Percentiles rank a stretch among this genome's conserved stretches.
Conservation (phyloP, 1,140 invertebrate genomes). For the Drosophila subobscura region DNA sequence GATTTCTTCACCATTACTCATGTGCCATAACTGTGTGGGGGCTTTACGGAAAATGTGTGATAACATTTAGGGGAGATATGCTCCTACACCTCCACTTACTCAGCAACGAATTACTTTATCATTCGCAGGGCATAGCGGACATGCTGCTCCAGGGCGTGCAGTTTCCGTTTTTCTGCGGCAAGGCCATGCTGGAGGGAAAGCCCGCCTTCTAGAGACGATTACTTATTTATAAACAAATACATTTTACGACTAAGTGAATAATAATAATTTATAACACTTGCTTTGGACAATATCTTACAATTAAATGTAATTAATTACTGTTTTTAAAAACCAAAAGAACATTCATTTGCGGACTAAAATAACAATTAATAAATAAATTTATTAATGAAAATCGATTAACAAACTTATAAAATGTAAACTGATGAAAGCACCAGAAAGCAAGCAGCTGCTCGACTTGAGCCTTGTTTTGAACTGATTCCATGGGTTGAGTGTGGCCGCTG, state of each 20-base stretch:
- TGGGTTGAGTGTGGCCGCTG: neutral
- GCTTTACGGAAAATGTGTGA: too few species aligned
- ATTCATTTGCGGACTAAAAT: neutral
- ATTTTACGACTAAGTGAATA: conserved; percentile 52
- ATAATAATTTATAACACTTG: conserved; percentile 55
- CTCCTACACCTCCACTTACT: conserved; percentile 12
- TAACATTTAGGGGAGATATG: conserved; percentile 27
- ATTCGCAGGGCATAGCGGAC: conserved; percentile 86
- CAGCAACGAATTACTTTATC: conserved; percentile 60
- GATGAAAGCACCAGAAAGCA: conserved; percentile 14
- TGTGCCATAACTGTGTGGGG: too few species aligned
- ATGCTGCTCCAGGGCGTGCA: conserved; percentile 88
- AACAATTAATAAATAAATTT: conserved; percentile 47
- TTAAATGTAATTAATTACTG: conserved; percentile 44
- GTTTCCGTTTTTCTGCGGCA: conserved; percentile 87
- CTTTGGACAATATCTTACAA: conserved; percentile 39
- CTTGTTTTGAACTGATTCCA: conserved; percentile 31
- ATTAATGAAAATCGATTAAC: conserved; percentile 40
- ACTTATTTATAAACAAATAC: neutral
- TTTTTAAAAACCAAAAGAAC: conserved; percentile 20
- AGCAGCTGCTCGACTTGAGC: conserved; percentile 9
- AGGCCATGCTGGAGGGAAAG: conserved; percentile 87
- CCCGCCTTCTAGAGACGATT: conserved; percentile 51
- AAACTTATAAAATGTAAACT: conserved; percentile 13
- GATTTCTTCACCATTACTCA: too few species aligned